Evolutionary conservation across 2,888 invertebrate species (phyloP).

Genomic region (Coenonympha arcania): DNA sequence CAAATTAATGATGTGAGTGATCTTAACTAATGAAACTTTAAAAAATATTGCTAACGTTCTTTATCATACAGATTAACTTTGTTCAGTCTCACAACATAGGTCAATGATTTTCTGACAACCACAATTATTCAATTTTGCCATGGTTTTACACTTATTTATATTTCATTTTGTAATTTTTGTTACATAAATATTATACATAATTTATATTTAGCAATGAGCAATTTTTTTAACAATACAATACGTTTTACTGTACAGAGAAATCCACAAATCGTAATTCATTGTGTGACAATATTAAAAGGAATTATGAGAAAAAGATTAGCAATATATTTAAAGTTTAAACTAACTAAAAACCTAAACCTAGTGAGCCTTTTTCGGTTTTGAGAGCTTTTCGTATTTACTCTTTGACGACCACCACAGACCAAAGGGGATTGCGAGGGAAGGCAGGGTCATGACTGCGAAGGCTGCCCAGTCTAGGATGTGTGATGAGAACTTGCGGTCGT

Average conservation of each 20-base stretch:
- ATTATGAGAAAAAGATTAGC: slow-evolving; percentile 39
- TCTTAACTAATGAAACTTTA: slow-evolving; percentile 34
- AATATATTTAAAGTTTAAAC: slow-evolving; percentile 30
- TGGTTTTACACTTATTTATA: too few relatives aligned
- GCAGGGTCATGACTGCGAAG: slow-evolving; percentile 96
- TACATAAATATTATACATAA: too few relatives aligned
- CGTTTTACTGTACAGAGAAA: too few relatives aligned
- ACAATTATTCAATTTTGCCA: too few relatives aligned
- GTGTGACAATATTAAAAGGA: not conserved
- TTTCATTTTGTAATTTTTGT: too few relatives aligned
- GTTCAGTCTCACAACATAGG: too few relatives aligned
- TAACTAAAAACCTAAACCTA: slow-evolving; percentile 42
- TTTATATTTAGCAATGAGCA: too few relatives aligned
- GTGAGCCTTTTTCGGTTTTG: slow-evolving; percentile 80
- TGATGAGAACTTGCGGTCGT: slow-evolving; percentile 96
- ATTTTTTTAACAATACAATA: too few relatives aligned
- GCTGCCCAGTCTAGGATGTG: slow-evolving; percentile 98
- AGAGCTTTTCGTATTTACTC: slow-evolving; percentile 90
- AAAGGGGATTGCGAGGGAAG: slow-evolving; percentile 94
- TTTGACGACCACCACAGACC: slow-evolving; percentile 96
- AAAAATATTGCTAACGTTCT: slow-evolving; percentile 42
- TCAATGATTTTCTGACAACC: too few relatives aligned
- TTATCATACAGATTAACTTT: slow-evolving; percentile 7
- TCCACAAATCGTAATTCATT: not conserved
- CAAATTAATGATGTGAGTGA: slow-evolving; percentile 47